A percentile compares a stretch with the other conserved stretches of the same genome.
Evolutionary conservation across 1,140 invertebrate species (phyloP).

Genomic region (Delia radicum): DNA sequence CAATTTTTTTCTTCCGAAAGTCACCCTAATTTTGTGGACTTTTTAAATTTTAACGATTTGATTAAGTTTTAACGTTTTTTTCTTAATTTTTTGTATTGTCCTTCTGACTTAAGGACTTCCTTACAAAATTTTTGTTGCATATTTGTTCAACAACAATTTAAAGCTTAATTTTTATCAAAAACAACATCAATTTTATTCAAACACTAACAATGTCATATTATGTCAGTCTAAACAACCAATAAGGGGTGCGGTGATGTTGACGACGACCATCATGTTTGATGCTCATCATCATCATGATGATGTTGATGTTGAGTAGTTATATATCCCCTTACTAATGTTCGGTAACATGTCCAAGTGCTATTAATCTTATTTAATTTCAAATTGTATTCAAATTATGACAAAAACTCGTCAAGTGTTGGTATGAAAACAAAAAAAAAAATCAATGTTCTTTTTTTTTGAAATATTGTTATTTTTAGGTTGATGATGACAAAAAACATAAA

Average conservation of each 20-base stretch:
- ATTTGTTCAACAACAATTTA: too few species aligned
- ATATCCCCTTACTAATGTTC: neutral
- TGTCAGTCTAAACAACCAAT: neutral
- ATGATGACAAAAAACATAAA: too few species aligned
- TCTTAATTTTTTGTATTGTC: too few species aligned
- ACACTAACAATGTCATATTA: neutral
- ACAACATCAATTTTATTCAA: neutral
- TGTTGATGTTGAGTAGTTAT: neutral
- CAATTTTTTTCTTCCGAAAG: too few species aligned
- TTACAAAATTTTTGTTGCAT: too few species aligned
- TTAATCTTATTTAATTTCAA: conserved; percentile 24
- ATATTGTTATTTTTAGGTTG: neutral
- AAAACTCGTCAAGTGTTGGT: neutral
- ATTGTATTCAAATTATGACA: conserved; percentile 23
- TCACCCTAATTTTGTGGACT: too few species aligned
- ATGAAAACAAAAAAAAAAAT: neutral
- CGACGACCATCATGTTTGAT: neutral
- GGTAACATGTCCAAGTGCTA: conserved; percentile 8
- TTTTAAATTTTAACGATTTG: too few species aligned
- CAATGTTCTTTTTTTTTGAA: neutral
- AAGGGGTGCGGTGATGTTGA: neutral
- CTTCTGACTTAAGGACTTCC: too few species aligned
- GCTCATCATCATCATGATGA: neutral
- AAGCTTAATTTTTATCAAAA: too few species aligned
- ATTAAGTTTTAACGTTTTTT: too few species aligned